Base-by-base conservation (phyloP, 2,113 vertebrate genomes). In the Puntigrus tetrazona region DNA sequence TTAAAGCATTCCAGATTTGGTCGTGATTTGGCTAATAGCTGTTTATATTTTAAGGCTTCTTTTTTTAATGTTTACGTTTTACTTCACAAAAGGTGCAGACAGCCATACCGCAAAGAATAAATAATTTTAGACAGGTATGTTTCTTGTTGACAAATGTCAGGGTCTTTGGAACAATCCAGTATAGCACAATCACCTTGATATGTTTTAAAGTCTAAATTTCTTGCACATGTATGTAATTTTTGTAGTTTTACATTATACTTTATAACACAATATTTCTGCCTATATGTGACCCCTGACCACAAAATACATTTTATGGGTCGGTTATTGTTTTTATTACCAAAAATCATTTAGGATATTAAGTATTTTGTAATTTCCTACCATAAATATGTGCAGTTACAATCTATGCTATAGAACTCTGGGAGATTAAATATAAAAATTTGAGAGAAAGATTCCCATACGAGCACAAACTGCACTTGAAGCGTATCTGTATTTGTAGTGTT, bases 381-480 rank as follows among this genome's bases (percentile, higher is more conserved):
- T 50, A 50, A 50, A 50, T 50, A 50, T n/a, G 88, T 70, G 87
- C 82, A 88, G 86, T 90, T 88, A 84, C 78, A 87, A 11, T 61
- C 73, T 83, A 50, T 83, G 83, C 57, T 86, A 82, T 52, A n/a
- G 31, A 85, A 82, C 22, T 82, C 83, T 34, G 52, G 41, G 63
- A 73, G 87, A 86, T 85, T 63, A 83, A 72, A 10, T 6, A 55
- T 55, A 0, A 3, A 8, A 25, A 29, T 75, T 50, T 85, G 13
- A 16, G 67, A 45, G 52, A n/a, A 63, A 78, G 78, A 67, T 6
- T 74, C n/a, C 22, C 77, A 73, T 85, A 20, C 47, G 29, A 38
- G 20, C 80, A 47, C 29, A n/a, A 43, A 31, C 14, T 29, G 47
- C n/a, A n/a, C n/a, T n/a, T 9, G 47, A 69, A 70, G 63, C 81